Conservation (phyloP, 2,888 invertebrate species). For the Morinoia aosen region DNA sequence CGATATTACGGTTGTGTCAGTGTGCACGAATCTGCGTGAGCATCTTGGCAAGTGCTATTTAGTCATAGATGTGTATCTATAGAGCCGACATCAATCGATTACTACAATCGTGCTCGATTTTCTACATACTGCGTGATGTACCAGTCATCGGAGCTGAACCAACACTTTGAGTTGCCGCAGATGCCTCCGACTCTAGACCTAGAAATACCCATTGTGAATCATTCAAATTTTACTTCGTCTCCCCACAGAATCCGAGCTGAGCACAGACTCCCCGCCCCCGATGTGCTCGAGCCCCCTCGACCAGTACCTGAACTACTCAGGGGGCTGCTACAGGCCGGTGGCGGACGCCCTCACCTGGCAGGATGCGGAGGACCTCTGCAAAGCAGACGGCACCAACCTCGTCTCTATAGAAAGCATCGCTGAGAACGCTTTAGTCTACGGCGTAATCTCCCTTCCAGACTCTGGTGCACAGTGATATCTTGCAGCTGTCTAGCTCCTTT, state of each 20-base stretch:
- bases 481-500: too few species aligned
- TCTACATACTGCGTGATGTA: not conserved
- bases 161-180: too few species aligned
- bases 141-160: not conserved
- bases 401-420: slow-evolving; percentile 1
- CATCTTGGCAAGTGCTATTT: too few species aligned
- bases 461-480: too few species aligned
- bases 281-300: slow-evolving; percentile 50
- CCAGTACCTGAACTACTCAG: slow-evolving; percentile 49
- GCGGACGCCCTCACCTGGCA: slow-evolving; percentile 50
- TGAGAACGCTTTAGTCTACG: slow-evolving; percentile 20
- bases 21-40: too few species aligned
- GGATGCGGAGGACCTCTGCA: slow-evolving; percentile 49
- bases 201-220: not conserved
- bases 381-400: slow-evolving; percentile 18
- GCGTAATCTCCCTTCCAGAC: not conserved
- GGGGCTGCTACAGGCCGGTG: slow-evolving; percentile 51
- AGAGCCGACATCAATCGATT: too few species aligned
- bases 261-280: slow-evolving; percentile 5
- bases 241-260: slow-evolving; percentile 44
- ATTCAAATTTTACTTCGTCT: not conserved
- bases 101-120: too few species aligned
- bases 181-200: not conserved
- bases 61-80: too few species aligned
- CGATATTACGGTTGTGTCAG: too few species aligned